Conservation (phyloP, 2,888 invertebrate genomes). For the Phragmatobia fuliginosa region DNA sequence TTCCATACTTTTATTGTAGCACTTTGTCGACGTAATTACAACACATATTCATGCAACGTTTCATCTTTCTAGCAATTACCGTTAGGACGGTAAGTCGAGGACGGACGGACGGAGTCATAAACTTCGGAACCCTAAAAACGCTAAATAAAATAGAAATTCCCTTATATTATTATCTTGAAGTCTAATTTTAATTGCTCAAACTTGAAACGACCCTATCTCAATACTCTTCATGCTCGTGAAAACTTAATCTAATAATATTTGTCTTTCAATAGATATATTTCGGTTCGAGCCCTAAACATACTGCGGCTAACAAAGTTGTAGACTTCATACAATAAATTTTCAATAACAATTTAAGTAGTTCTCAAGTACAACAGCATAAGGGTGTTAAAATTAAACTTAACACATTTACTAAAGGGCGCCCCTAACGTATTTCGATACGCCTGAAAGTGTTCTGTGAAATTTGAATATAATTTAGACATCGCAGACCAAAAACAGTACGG, state of each 20-base stretch:
- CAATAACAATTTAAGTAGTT: conserved; percentile 23
- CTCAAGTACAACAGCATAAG: conserved; percentile 20
- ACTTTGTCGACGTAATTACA: too few species aligned
- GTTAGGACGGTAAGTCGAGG: too few species aligned
- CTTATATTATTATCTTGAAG: background rate
- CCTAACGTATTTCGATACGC: background rate
- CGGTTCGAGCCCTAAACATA: conserved; percentile 6
- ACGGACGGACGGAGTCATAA: too few species aligned
- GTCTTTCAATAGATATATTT: conserved; percentile 2
- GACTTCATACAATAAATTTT: conserved; percentile 19
- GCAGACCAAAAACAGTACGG: background rate
- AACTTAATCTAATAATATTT: background rate
- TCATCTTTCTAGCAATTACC: too few species aligned
- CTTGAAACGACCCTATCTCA: background rate
- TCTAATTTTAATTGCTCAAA: background rate
- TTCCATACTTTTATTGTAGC: too few species aligned
- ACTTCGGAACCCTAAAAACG: too few species aligned
- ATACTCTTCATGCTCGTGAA: background rate
- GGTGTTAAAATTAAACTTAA: conserved; percentile 27
- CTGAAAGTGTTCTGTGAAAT: background rate
- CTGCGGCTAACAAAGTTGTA: conserved; percentile 13
- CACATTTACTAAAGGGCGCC: background rate
- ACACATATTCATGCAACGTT: too few species aligned
- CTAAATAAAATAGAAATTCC: too few species aligned
- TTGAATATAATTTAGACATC: background rate